These are phyloP conservation scores for Mercenaria mercenaria DNA, from an alignment of 1,140 invertebrate genomes.

Conservation along the genomic window DNA sequence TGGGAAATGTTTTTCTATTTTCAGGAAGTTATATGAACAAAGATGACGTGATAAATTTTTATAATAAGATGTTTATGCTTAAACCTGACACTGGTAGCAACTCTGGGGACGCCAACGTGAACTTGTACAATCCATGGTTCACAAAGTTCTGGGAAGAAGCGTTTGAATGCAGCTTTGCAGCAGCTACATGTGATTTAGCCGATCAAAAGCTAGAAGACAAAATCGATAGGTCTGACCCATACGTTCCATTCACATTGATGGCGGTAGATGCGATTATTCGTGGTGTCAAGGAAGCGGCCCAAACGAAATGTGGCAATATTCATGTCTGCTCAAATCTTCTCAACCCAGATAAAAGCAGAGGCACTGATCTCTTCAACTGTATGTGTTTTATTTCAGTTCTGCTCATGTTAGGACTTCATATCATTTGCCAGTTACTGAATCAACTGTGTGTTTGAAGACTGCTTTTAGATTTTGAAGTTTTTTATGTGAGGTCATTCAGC, in stretches of 20 bases:
- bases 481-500: too few relatives aligned
- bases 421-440: too few relatives aligned
- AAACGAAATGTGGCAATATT: slow-evolving; percentile 36
- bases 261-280: slow-evolving; percentile 75
- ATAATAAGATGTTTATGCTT: slow-evolving; percentile 55
- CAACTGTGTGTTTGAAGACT: too few relatives aligned
- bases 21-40: background rate
- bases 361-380: slow-evolving; percentile 66
- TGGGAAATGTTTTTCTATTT: too few relatives aligned
- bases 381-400: background rate
- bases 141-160: slow-evolving; percentile 77
- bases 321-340: slow-evolving; percentile 72
- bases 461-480: too few relatives aligned
- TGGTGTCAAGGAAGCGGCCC: slow-evolving; percentile 68
- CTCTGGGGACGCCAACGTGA: background rate
- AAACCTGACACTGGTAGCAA: slow-evolving; percentile 53
- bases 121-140: slow-evolving; percentile 73
- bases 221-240: slow-evolving; percentile 53
- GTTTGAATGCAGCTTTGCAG: slow-evolving; percentile 66
- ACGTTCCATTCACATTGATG: slow-evolving; percentile 75
- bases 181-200: slow-evolving; percentile 41
- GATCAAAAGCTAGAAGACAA: slow-evolving; percentile 30
- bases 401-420: background rate
- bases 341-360: slow-evolving; percentile 61
- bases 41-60: slow-evolving; percentile 65